phyloP scores from a whole-genome alignment of 2,113 vertebrate genomes.

The Miniopterus natalensis region DNA sequence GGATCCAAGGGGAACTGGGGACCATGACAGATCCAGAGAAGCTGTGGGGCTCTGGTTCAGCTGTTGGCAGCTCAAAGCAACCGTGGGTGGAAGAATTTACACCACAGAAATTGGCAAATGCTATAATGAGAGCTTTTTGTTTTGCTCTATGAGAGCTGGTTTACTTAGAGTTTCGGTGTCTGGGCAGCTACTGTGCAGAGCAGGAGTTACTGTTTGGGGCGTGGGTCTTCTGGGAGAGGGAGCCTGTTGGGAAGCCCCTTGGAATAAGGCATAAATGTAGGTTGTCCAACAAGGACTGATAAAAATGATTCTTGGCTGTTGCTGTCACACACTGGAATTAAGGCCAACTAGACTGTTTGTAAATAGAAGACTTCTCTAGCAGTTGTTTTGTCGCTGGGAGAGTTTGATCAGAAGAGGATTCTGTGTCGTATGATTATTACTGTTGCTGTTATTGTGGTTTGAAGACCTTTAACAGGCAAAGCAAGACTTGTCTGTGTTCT shows the following conservation, averaged over 20 bases:
- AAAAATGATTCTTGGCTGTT: not conserved
- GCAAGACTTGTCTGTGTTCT: not conserved
- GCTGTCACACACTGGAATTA: not conserved
- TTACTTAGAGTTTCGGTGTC: not conserved
- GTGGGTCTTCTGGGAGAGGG: rapidly evolving
- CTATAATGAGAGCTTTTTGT: not conserved
- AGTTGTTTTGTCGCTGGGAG: not conserved
- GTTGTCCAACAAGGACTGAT: not conserved
- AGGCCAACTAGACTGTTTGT: conserved; percentile 2
- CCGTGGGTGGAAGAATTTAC: not conserved
- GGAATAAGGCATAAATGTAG: not conserved
- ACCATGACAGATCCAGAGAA: rapidly evolving
- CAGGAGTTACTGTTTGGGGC: not conserved
- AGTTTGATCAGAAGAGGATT: not conserved
- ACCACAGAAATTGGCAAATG: not conserved
- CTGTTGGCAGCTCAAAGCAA: not conserved
- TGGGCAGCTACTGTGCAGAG: conserved; percentile 61
- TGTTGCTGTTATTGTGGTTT: not conserved
- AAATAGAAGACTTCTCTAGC: not conserved
- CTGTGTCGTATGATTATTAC: not conserved
- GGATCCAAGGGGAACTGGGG: rapidly evolving
- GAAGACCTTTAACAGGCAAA: not conserved
- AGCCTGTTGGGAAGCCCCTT: rapidly evolving
- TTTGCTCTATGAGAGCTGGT: not conserved
- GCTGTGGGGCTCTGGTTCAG: not conserved